Conservation (phyloP, 2,113 vertebrate species). For the Ailurus styani region DNA sequence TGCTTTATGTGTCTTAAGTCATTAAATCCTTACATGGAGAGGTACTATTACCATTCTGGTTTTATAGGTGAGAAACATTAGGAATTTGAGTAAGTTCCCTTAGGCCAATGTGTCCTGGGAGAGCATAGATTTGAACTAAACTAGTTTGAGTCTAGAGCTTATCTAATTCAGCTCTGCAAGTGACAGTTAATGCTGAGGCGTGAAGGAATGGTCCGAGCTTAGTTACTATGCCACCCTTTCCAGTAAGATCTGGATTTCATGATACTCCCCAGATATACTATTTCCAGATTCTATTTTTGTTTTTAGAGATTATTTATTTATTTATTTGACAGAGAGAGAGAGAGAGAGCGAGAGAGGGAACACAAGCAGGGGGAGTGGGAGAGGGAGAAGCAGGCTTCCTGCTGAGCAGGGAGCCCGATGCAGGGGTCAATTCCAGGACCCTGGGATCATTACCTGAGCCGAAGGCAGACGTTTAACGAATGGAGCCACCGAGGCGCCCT, state of each 20-base stretch:
- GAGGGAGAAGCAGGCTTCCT: too few species aligned
- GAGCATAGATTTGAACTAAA: not conserved
- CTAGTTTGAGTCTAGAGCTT: not conserved
- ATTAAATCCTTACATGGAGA: not conserved
- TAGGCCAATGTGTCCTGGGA: not conserved
- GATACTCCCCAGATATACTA: not conserved
- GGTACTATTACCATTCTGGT: not conserved
- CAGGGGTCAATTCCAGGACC: too few species aligned
- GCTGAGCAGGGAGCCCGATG: too few species aligned
- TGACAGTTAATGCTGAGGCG: not conserved
- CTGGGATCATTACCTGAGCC: too few species aligned
- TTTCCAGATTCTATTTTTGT: not conserved
- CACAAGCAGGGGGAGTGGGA: too few species aligned
- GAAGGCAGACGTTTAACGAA: too few species aligned
- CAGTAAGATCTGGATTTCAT: not conserved
- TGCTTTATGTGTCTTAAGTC: not conserved
- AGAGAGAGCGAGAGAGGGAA: too few species aligned
- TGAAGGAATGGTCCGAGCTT: not conserved
- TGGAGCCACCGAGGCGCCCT: too few species aligned
- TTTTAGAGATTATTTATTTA: too few species aligned
- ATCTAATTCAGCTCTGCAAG: not conserved
- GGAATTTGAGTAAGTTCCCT: not conserved
- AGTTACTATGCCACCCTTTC: not conserved
- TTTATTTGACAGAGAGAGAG: too few species aligned
- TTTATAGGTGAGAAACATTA: not conserved